A percentile compares a stretch with the other conserved stretches of the same genome.
phyloP scores from a whole-genome alignment of 2,797 vertebrate genomes.

The Hemibagrus guttatus region DNA sequence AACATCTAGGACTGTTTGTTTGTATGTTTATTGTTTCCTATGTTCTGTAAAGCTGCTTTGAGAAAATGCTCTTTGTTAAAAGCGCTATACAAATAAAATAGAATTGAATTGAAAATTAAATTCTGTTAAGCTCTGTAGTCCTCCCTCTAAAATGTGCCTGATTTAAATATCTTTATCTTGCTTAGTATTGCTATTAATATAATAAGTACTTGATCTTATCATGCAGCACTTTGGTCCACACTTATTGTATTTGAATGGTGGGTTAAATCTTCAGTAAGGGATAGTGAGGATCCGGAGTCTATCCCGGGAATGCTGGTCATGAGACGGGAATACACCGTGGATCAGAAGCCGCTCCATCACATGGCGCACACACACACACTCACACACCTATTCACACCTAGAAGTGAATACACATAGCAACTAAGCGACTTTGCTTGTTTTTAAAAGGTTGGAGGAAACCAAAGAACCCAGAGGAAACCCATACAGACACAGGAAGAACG shows the following conservation, averaged over 20 bases:
- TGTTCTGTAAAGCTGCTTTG: too few species aligned
- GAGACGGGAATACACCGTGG: not conserved
- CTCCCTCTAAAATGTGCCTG: not conserved
- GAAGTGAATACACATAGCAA: not conserved
- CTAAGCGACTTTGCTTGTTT: not conserved
- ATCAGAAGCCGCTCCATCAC: not conserved
- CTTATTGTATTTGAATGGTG: not conserved
- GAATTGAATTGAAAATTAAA: too few species aligned
- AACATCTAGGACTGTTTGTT: too few species aligned
- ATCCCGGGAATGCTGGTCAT: not conserved
- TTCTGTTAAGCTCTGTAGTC: not conserved
- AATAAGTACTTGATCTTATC: not conserved
- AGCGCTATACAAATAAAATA: too few species aligned
- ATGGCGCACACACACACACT: not conserved
- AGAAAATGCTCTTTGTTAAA: too few species aligned
- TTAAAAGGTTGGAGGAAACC: not conserved
- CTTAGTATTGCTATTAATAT: not conserved
- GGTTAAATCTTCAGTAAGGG: not conserved
- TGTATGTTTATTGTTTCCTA: too few species aligned
- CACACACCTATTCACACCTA: not conserved
- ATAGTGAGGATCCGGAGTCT: not conserved
- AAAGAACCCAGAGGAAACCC: not conserved
- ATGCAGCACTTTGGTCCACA: not conserved
- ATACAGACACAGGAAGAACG: not conserved
- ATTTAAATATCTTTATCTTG: not conserved